Conservation (phyloP, 2,797 vertebrate species). For the Pseudomugil tenellus region DNA sequence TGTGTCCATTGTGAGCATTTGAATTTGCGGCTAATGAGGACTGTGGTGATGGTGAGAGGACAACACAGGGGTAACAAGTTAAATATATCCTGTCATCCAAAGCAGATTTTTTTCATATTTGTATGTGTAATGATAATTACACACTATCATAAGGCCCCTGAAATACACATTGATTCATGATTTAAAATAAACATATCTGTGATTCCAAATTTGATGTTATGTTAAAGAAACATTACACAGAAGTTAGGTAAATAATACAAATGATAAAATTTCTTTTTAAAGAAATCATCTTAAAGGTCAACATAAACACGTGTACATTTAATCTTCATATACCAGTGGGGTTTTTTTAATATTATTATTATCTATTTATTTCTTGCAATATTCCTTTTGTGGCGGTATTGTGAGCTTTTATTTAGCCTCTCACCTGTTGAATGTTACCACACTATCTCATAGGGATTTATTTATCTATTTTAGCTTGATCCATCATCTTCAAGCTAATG, state of each 20-base stretch:
- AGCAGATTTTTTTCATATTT: neutral
- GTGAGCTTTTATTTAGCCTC: constrained; percentile 26
- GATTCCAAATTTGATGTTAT: too few relatives aligned
- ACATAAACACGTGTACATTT: neutral
- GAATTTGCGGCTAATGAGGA: neutral
- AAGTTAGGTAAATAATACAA: too few relatives aligned
- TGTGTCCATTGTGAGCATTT: neutral
- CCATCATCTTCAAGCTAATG: constrained; percentile 65
- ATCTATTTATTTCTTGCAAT: neutral
- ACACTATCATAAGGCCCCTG: neutral
- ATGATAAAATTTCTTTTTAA: too few relatives aligned
- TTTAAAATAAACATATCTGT: too few relatives aligned
- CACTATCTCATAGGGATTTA: constrained; percentile 41
- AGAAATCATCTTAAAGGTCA: neutral
- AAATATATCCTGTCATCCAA: neutral
- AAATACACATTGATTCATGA: neutral
- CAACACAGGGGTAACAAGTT: neutral
- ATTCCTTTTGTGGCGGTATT: neutral
- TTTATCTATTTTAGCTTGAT: constrained; percentile 62
- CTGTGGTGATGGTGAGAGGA: neutral
- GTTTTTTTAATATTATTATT: neutral
- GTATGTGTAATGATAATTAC: neutral
- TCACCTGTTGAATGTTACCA: constrained; percentile 32
- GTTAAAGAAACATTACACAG: too few relatives aligned
- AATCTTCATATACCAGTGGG: neutral